phyloP scores from a whole-genome alignment of 2,888 invertebrate species.

The Rhingia rostrata region DNA sequence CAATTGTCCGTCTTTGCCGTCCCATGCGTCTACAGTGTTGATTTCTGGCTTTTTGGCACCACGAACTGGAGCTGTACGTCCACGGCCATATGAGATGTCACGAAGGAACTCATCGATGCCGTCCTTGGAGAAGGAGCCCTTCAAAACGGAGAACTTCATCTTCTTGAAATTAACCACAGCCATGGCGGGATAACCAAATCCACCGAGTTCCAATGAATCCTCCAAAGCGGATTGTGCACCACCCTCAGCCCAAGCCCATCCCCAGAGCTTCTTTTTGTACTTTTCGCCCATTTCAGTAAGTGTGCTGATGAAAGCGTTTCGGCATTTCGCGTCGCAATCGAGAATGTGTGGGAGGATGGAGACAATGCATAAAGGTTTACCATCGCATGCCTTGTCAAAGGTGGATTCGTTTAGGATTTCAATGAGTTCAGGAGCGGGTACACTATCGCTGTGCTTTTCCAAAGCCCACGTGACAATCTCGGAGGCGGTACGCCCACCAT shows the following conservation, averaged over 20 bases:
- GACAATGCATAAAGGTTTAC: constrained; percentile 95
- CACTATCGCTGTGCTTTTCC: constrained; percentile 92
- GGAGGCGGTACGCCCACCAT: constrained; percentile 94
- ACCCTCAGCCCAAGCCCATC: constrained; percentile 99
- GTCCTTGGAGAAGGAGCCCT: constrained; percentile 96
- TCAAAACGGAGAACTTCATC: constrained; percentile 96
- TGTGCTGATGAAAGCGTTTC: constrained; percentile 91
- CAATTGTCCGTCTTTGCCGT: constrained; percentile 95
- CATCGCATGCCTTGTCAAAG: constrained; percentile 91
- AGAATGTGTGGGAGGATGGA: constrained; percentile 96
- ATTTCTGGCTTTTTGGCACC: constrained; percentile 92
- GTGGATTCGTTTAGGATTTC: constrained; percentile 86
- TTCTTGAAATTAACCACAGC: constrained; percentile 98
- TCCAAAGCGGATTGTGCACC: constrained; percentile 93
- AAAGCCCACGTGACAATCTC: constrained; percentile 96
- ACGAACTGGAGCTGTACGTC: constrained; percentile 93
- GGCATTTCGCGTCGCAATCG: constrained; percentile 96
- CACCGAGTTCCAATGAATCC: constrained; percentile 95
- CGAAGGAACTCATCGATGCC: constrained; percentile 98
- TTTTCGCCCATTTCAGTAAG: constrained; percentile 92
- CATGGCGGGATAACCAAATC: constrained; percentile 99
- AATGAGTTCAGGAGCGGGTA: constrained; percentile 94
- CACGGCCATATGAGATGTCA: constrained; percentile 96
- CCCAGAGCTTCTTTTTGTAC: constrained; percentile 97
- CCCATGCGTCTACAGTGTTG: constrained; percentile 90